Base-by-base conservation (phyloP, 2,113 vertebrate species). In the Lophochroa leadbeateri region DNA sequence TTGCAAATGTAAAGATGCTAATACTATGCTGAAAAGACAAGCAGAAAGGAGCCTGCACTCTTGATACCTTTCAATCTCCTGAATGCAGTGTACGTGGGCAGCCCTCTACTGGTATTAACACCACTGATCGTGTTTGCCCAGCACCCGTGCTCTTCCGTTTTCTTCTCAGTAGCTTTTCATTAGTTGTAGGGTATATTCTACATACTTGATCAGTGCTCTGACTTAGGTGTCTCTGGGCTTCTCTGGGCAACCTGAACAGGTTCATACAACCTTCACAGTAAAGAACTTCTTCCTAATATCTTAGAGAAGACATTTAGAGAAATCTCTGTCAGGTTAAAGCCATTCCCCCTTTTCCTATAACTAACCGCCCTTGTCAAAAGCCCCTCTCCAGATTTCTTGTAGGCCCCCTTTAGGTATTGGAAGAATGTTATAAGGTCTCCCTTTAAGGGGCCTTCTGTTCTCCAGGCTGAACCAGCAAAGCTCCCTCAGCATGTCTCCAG, bases 111-210 rank as follows among this genome's bases (percentile, higher is more conserved):
- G 89, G 55, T 13, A 6, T 6, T 17, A 88, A 60, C 2, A 3
- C 35, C 46, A 35, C 33, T 37, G 29, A 60, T 12, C 33, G 7
- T 1, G 0, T n/a, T 52, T 61, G 41, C 75, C 75, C 84, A n/a
- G 17, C 10, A n/a, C 1, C 6, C 4, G 0, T 29, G 27, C 50
- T 69, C 55, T 28, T 29, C 75, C 17, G 6, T 57, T 57, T 21
- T 49, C 74, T 53, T 50, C 19, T 31, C 52, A 80, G 39, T 4
- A 57, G 57, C 17, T 84, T 89, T 81, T 68, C 43, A 71, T 67
- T 60, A 14, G n/a, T 14, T n/a, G 29, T 13, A 76, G 11, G 4
- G 35, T 72, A 76, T 60, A 69, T 80, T 55, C 53, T 43, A 35
- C 10, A 9, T 29, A n/a, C 29, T 80, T 92, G 12, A 69, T 41